phyloP scores from a whole-genome alignment of 2,888 invertebrate species.

The Polymixis lichenea region DNA sequence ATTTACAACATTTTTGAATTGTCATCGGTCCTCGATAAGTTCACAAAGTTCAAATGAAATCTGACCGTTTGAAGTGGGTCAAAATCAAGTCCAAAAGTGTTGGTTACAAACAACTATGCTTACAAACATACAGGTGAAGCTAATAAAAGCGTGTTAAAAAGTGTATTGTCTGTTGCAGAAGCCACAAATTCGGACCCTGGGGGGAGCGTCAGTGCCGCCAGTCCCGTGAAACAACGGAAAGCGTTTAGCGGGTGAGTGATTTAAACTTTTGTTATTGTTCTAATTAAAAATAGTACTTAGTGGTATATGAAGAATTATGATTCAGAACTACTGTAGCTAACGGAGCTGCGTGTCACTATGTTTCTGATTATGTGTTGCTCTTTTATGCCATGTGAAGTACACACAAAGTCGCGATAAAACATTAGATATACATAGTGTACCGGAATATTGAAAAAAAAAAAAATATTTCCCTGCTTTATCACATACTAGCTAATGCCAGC shows the following conservation, averaged over 20 bases:
- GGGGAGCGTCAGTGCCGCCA: constrained; percentile 91
- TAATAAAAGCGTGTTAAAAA: too few relatives aligned
- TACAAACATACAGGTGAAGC: too few relatives aligned
- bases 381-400: background rate
- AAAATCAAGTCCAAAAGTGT: too few relatives aligned
- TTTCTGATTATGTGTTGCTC: background rate
- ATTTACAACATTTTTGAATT: too few relatives aligned
- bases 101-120: too few relatives aligned
- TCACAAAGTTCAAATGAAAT: too few relatives aligned
- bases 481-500: too few relatives aligned
- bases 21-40: too few relatives aligned
- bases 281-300: background rate
- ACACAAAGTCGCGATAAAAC: background rate
- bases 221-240: constrained; percentile 96
- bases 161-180: constrained; percentile 89
- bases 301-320: background rate
- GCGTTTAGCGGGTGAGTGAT: constrained; percentile 95
- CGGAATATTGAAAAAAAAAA: too few relatives aligned
- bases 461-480: too few relatives aligned
- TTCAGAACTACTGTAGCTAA: background rate
- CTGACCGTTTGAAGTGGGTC: too few relatives aligned
- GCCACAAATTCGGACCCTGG: constrained; percentile 91
- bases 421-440: too few relatives aligned
- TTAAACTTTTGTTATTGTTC: constrained; percentile 1
- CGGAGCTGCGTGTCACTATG: background rate